These are phyloP conservation scores for Tetramorium alpestre DNA, from an alignment of 1,140 invertebrate species.

Conservation along the genomic window DNA sequence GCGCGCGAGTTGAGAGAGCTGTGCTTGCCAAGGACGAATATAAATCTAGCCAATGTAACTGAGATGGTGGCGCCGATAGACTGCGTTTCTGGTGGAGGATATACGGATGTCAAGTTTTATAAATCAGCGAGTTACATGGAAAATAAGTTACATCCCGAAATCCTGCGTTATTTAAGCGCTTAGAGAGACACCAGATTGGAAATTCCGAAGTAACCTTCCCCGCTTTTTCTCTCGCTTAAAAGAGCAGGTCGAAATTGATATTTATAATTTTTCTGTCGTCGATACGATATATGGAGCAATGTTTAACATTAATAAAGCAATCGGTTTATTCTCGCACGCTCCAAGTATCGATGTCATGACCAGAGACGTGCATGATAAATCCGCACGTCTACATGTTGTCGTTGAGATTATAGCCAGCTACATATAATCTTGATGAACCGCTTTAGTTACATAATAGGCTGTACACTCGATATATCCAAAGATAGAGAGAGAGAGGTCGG, in stretches of 20 bases:
- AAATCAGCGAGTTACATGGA: not conserved
- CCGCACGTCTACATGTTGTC: not conserved
- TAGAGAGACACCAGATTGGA: not conserved
- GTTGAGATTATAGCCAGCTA: slow-evolving; percentile 2
- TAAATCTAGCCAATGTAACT: slow-evolving; percentile 55
- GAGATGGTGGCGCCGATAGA: slow-evolving; percentile 39
- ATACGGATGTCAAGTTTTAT: not conserved
- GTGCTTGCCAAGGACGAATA: slow-evolving; percentile 66
- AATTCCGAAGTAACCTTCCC: not conserved
- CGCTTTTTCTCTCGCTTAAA: not conserved
- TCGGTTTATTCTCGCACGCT: not conserved
- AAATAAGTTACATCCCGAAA: not conserved
- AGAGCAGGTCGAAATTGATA: not conserved
- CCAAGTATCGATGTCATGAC: slow-evolving; percentile 21
- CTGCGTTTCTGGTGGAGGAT: slow-evolving; percentile 29
- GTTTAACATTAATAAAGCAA: not conserved
- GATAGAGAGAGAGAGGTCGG: not conserved
- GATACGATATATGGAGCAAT: not conserved
- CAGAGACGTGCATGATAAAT: slow-evolving; percentile 18
- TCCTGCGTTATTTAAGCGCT: not conserved
- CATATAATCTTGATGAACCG: slow-evolving; percentile 26
- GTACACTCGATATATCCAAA: not conserved
- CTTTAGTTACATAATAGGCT: slow-evolving; percentile 43
- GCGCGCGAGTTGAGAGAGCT: not conserved
- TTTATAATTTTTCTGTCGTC: not conserved